phyloP scores from a whole-genome alignment of 2,113 vertebrate genomes.

The Ranitomeya imitator region DNA sequence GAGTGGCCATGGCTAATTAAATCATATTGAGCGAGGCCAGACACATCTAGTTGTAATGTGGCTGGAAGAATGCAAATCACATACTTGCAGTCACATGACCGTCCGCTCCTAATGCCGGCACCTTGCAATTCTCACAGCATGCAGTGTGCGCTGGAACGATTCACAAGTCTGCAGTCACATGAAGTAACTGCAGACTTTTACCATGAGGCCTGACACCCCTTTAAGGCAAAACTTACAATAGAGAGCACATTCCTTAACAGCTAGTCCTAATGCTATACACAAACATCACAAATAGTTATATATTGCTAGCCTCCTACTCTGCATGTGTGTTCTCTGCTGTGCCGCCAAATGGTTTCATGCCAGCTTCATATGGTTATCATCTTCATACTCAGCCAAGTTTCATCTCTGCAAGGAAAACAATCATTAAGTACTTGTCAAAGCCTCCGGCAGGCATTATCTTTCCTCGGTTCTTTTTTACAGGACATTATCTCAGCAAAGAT shows the following conservation, averaged over 20 bases:
- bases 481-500: slow-evolving; percentile 28
- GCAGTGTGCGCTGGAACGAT: too few relatives aligned
- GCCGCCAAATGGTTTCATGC: slow-evolving; percentile 32
- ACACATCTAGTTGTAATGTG: too few relatives aligned
- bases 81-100: too few relatives aligned
- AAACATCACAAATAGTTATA: not conserved
- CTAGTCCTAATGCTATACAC: not conserved
- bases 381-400: slow-evolving; percentile 16
- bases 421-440: slow-evolving; percentile 21
- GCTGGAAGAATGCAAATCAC: too few relatives aligned
- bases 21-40: too few relatives aligned
- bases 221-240: not conserved
- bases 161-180: too few relatives aligned
- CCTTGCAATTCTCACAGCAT: too few relatives aligned
- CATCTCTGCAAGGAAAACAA: slow-evolving; percentile 30
- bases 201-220: too few relatives aligned
- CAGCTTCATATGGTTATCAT: slow-evolving; percentile 29
- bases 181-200: too few relatives aligned
- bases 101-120: too few relatives aligned
- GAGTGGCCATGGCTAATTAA: too few relatives aligned
- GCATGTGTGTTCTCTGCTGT: slow-evolving; percentile 41
- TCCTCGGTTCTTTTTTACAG: not conserved
- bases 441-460: not conserved
- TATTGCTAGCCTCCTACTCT: slow-evolving; percentile 29
- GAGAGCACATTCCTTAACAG: not conserved